These are phyloP conservation scores for Vanessa cardui DNA, from an alignment of 2,888 invertebrate genomes.

Conservation along the genomic window DNA sequence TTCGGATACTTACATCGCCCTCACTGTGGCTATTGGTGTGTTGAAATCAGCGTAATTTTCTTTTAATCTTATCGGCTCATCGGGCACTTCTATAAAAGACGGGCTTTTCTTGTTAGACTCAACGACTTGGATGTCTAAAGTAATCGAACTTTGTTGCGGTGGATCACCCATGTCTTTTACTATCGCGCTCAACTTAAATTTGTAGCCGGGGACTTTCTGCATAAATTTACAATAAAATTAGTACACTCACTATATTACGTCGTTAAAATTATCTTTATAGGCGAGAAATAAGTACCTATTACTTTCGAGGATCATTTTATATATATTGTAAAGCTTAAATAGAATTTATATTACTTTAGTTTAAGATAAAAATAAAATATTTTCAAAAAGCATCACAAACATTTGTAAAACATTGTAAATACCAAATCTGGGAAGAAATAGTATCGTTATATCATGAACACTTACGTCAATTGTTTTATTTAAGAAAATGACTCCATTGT, in stretches of 20 bases:
- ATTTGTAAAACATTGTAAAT: neutral
- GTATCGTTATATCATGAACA: slow-evolving; percentile 45
- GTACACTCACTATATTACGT: slow-evolving; percentile 4
- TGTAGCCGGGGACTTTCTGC: slow-evolving; percentile 84
- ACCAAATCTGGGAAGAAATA: too few species aligned
- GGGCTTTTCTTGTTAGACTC: slow-evolving; percentile 94
- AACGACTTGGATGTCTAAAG: slow-evolving; percentile 92
- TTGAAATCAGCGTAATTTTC: slow-evolving; percentile 90
- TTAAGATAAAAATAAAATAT: neutral
- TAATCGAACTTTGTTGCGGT: slow-evolving; percentile 86
- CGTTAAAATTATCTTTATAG: slow-evolving; percentile 1
- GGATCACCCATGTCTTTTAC: slow-evolving; percentile 90
- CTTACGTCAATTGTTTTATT: slow-evolving; percentile 85
- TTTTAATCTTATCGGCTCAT: slow-evolving; percentile 84
- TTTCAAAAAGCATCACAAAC: too few species aligned
- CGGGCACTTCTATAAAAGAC: slow-evolving; percentile 85
- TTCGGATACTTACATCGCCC: slow-evolving; percentile 84
- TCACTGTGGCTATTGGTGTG: slow-evolving; percentile 86
- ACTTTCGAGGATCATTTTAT: neutral
- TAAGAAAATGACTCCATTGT: slow-evolving; percentile 92
- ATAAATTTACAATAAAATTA: slow-evolving; percentile 35
- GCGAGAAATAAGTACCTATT: neutral
- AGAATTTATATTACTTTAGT: neutral
- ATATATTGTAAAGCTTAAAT: neutral
- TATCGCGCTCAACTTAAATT: slow-evolving; percentile 87